Conservation (phyloP, 2,888 invertebrate genomes). For the Zygogramma bicolorata region DNA sequence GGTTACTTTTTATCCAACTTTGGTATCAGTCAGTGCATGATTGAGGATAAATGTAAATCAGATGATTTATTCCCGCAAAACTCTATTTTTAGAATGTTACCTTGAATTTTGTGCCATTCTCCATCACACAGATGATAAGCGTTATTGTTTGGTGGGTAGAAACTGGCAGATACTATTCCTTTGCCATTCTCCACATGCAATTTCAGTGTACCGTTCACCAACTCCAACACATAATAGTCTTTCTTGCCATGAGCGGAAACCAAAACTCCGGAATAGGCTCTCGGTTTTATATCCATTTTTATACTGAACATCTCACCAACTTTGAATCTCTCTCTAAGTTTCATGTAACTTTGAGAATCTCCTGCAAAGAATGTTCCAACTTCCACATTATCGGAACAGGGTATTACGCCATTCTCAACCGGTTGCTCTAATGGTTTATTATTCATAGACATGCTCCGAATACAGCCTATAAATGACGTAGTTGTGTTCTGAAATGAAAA, state of each 20-base stretch:
- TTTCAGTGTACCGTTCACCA: slow-evolving; percentile 86
- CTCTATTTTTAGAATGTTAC: no score
- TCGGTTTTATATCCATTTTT: slow-evolving; percentile 87
- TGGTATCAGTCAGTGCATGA: no score
- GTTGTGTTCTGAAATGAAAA: slow-evolving; percentile 54
- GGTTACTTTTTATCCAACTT: no score
- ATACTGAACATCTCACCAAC: slow-evolving; percentile 86
- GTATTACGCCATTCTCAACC: slow-evolving; percentile 74
- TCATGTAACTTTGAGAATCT: slow-evolving; percentile 78
- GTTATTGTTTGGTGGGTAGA: slow-evolving; percentile 72
- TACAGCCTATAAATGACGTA: slow-evolving; percentile 87
- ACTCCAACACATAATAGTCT: slow-evolving; percentile 88
- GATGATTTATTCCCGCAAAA: no score
- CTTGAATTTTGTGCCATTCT: slow-evolving; percentile 90
- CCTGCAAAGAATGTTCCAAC: slow-evolving; percentile 87
- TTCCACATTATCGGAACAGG: slow-evolving; percentile 85
- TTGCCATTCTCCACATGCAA: slow-evolving; percentile 87
- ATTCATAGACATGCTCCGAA: slow-evolving; percentile 81
- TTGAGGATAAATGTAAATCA: no score
- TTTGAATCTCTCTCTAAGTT: slow-evolving; percentile 78
- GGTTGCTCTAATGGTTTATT: slow-evolving; percentile 75
- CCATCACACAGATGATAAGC: slow-evolving; percentile 88
- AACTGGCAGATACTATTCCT: slow-evolving; percentile 82
- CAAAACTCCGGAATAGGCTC: slow-evolving; percentile 86
- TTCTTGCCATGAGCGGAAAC: slow-evolving; percentile 86